These are phyloP conservation scores for Drosophila sucinea DNA, from an alignment of 1,140 invertebrate species.

Conservation along the genomic window DNA sequence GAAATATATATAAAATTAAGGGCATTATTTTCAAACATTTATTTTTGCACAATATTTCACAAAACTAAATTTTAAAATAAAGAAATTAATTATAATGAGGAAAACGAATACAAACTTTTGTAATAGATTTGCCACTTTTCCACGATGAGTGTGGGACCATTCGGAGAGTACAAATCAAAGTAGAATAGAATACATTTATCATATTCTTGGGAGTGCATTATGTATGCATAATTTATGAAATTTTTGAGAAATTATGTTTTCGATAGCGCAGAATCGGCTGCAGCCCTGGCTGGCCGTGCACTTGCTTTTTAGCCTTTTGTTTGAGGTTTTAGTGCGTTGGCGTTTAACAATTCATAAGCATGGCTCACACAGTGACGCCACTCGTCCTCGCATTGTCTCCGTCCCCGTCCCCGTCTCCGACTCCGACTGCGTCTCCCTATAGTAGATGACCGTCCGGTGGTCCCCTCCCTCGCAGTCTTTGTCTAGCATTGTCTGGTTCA, in stretches of 20 bases:
- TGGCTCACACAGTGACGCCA: slow-evolving; percentile 71
- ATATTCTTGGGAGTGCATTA: too few relatives aligned
- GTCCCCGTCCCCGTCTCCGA: slow-evolving; percentile 31
- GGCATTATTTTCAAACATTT: too few relatives aligned
- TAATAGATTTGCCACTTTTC: too few relatives aligned
- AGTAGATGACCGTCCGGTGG: not conserved
- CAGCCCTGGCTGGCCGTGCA: slow-evolving; percentile 44
- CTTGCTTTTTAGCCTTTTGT: slow-evolving; percentile 50
- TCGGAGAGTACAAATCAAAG: too few relatives aligned
- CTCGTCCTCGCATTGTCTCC: slow-evolving; percentile 59
- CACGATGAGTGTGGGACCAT: too few relatives aligned
- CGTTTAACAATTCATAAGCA: slow-evolving; percentile 80
- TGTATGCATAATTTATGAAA: too few relatives aligned
- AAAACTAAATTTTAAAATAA: too few relatives aligned
- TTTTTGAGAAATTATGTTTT: not conserved
- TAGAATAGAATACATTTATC: too few relatives aligned
- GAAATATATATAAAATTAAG: too few relatives aligned
- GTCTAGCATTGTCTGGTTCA: slow-evolving; percentile 18
- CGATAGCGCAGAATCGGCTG: not conserved
- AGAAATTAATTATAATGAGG: too few relatives aligned
- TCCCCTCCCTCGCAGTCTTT: not conserved
- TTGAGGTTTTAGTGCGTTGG: slow-evolving; percentile 43
- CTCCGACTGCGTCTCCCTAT: slow-evolving; percentile 11
- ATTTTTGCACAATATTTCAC: too few relatives aligned
- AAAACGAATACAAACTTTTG: too few relatives aligned